Evolutionary conservation across 1,140 invertebrate species (phyloP).

Genomic region (Drosophila nigromelanica): DNA sequence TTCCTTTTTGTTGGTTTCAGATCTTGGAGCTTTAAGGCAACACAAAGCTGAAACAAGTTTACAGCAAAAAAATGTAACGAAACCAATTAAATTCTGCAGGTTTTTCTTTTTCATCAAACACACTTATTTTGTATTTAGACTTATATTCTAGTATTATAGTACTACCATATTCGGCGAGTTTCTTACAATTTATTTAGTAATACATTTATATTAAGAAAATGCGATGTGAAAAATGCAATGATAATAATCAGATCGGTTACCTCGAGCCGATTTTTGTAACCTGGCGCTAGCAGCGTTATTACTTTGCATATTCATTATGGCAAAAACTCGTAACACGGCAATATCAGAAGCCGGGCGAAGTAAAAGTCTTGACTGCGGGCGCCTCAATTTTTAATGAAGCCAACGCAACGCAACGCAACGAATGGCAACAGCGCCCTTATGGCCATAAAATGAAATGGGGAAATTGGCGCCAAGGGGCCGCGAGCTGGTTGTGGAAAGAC

Average conservation of each 20-base stretch:
- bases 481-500: conserved; percentile 15
- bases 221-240: background rate
- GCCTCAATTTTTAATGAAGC: conserved; percentile 49
- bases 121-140: too few species aligned
- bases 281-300: background rate
- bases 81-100: too few species aligned
- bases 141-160: too few species aligned
- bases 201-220: background rate
- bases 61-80: too few species aligned
- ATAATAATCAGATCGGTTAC: conserved; percentile 4
- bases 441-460: conserved; percentile 41
- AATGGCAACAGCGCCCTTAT: conserved; percentile 10
- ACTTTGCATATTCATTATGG: conserved; percentile 16
- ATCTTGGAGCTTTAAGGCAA: too few species aligned
- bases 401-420: conserved; percentile 27
- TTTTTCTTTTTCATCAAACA: background rate
- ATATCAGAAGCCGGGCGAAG: conserved; percentile 31
- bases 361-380: conserved; percentile 45
- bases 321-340: conserved; percentile 13
- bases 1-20: too few species aligned
- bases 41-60: too few species aligned
- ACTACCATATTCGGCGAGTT: too few species aligned
- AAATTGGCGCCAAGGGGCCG: conserved; percentile 37
- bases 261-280: background rate
- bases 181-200: too few species aligned